Percentiles rank a stretch among this genome's conserved stretches.
These are phyloP conservation scores for Odontomyia ornata DNA, from an alignment of 2,888 invertebrate genomes.

Conservation along the genomic window DNA sequence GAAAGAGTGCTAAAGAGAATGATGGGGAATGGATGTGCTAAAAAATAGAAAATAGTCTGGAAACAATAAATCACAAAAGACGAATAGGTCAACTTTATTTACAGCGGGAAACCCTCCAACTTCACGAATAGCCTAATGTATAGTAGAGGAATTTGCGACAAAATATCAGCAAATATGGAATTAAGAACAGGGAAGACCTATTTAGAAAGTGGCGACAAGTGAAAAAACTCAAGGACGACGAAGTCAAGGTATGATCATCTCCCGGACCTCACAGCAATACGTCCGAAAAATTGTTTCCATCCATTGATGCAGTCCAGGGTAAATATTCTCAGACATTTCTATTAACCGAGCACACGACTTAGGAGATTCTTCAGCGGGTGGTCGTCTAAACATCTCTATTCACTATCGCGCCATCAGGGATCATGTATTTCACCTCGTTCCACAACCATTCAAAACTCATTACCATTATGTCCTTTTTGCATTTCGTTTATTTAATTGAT, in stretches of 20 bases:
- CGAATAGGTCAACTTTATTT: too few species aligned
- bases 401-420: background rate
- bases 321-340: conserved; percentile 48
- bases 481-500: conserved; percentile 6
- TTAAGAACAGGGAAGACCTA: too few species aligned
- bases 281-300: conserved; percentile 31
- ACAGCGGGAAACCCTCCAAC: too few species aligned
- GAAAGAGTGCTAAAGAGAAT: too few species aligned
- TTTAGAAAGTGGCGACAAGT: too few species aligned
- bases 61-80: too few species aligned
- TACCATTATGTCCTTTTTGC: conserved; percentile 40
- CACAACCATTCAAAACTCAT: conserved; percentile 46
- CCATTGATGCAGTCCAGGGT: conserved; percentile 27
- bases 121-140: too few species aligned
- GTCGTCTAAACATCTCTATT: conserved; percentile 33
- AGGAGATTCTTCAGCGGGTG: conserved; percentile 26
- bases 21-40: too few species aligned
- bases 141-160: too few species aligned
- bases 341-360: conserved; percentile 38
- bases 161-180: too few species aligned
- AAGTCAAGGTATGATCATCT: conserved; percentile 12
- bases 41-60: too few species aligned
- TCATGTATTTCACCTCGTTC: conserved; percentile 10
- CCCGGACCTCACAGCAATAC: conserved; percentile 46
- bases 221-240: too few species aligned